Conservation (phyloP, 2,113 vertebrate species). For the Ariopsis seemanni region DNA sequence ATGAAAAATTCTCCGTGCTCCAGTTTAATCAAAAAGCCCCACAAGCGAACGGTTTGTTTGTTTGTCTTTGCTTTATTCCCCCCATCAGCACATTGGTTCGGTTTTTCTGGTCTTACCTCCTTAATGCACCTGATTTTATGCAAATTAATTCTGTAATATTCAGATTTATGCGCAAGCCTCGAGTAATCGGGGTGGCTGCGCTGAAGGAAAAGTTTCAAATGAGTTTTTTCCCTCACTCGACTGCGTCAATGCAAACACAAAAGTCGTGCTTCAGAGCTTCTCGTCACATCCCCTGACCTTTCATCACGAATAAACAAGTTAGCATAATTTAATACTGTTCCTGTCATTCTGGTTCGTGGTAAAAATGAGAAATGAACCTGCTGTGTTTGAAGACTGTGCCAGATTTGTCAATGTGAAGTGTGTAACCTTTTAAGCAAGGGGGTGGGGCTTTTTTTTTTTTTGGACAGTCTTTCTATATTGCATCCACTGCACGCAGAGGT, state of each 20-base stretch:
- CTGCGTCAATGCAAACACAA: background rate
- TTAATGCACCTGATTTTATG: slow-evolving; percentile 43
- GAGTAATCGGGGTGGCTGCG: slow-evolving; percentile 17
- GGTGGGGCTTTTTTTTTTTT: background rate
- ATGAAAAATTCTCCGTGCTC: slow-evolving; percentile 22
- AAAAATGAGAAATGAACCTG: background rate
- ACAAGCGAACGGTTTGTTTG: slow-evolving; percentile 41
- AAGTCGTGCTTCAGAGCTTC: background rate
- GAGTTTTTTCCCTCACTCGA: slow-evolving; percentile 35
- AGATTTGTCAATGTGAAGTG: background rate
- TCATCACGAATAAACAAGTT: background rate
- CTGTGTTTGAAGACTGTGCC: background rate
- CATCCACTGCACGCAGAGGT: too few relatives aligned
- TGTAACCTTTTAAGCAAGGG: background rate
- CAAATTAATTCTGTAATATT: slow-evolving; percentile 49
- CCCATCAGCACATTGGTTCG: slow-evolving; percentile 9
- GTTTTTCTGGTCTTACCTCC: background rate
- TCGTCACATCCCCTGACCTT: background rate
- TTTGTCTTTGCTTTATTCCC: slow-evolving; percentile 7
- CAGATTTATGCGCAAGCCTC: slow-evolving; percentile 39
- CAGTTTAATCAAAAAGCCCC: slow-evolving; percentile 43
- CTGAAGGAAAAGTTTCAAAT: slow-evolving; percentile 17
- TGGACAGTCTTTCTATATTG: too few relatives aligned
- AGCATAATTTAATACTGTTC: background rate
- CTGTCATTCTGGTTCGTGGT: background rate